Base-by-base conservation (phyloP, 1,140 invertebrate species). In the Drosophila athabasca region DNA sequence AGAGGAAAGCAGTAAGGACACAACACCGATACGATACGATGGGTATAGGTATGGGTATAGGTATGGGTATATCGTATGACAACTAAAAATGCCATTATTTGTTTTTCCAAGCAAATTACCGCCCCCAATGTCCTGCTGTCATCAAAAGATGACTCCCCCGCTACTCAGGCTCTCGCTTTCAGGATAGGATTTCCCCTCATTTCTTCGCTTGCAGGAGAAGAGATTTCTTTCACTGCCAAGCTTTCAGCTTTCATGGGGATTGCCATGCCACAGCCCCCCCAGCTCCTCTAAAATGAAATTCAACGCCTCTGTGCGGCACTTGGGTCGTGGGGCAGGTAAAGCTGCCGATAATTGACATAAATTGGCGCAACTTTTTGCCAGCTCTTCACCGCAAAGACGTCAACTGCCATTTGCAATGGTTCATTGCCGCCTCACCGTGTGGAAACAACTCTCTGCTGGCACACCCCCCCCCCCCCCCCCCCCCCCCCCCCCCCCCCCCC, bases 341-440 rank as follows among this genome's bases (percentile, higher is more conserved):
- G 71, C 80, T 79, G 67, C 80, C 84, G 82, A 87, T 85, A 85
- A 85, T 85, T 85, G 81, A 82, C 81, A 85, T 80, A 85, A 85
- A 87, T 87, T 87, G 82, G 74, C 78, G 79, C 83, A 87, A 85
- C 69, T 85, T 85, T 85, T 85, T 85, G 83, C 87, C 83, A 85
- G 81, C 77, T 81, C 81, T 64, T 87, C 82, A 62, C 83, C 74
- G 48, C 77, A 67, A 39, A 70, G 74, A 87, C 82, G 82, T 85
- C 82, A 85, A 85, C 74, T 87, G 82, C 74, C 82, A 85, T 85
- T 85, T 85, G 82, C 82, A 76, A 71, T 78, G 82, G 65, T 62
- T 80, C 81, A 81, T 65, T 71, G 82, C 73, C 44, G 60, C 8
- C 8, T 1, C 35, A 13, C 11, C 35, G 11, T 5, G 35, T 13